Evolutionary conservation across 2,797 vertebrate genomes (phyloP).

Genomic region (Helicolenus hilgendorfi): DNA sequence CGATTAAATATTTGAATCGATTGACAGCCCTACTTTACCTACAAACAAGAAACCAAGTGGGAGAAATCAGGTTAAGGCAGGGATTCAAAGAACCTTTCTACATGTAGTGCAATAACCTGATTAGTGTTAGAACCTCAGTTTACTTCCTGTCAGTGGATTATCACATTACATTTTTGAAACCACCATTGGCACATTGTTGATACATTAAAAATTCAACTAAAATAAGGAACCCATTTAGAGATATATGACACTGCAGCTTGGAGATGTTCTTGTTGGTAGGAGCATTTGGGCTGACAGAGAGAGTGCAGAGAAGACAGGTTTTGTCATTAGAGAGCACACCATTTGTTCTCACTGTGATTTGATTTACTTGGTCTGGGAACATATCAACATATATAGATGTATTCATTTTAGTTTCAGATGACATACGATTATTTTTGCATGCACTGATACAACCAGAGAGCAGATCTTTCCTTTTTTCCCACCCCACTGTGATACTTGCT

Average conservation of each 20-base stretch:
- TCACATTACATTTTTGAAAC: slow-evolving; percentile 2
- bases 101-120: background rate
- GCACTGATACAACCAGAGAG: background rate
- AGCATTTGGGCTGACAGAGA: slow-evolving; percentile 12
- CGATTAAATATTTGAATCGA: too few relatives aligned
- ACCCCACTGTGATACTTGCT: background rate
- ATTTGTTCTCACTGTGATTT: background rate
- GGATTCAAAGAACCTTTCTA: background rate
- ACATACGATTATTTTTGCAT: slow-evolving; percentile 13
- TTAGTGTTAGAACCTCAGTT: background rate
- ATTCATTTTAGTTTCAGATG: slow-evolving; percentile 32
- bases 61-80: background rate
- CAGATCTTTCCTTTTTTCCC: slow-evolving; percentile 1
- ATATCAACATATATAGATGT: slow-evolving; percentile 18
- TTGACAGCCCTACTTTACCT: background rate
- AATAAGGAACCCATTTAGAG: slow-evolving; percentile 33
- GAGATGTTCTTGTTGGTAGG: background rate
- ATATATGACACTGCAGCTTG: slow-evolving; percentile 21
- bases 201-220: background rate
- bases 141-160: background rate
- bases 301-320: slow-evolving; percentile 25
- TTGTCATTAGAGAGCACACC: slow-evolving; percentile 18
- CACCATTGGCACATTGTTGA: background rate
- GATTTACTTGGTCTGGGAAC: slow-evolving; percentile 9
- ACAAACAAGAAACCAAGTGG: background rate